Evolutionary conservation across 2,797 vertebrate genomes (phyloP), one percentile per base, ranked within the genome.

Genomic region (Pachyuromys duprasi): DNA sequence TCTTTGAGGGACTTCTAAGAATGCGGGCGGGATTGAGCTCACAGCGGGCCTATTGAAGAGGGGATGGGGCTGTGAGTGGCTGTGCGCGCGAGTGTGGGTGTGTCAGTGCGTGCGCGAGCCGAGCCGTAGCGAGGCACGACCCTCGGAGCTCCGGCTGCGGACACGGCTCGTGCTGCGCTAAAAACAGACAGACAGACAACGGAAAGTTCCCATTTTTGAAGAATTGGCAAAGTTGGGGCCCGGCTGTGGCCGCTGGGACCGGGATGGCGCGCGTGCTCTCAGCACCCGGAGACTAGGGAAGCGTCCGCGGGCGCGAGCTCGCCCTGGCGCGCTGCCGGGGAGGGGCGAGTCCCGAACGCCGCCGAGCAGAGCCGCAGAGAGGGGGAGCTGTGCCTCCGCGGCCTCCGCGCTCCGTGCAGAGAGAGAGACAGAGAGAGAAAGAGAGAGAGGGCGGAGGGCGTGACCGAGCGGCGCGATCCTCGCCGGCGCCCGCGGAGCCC

Each of bases 381-480:
- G 97, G 97, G 92, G 97, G 97, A 96, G 96, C 97, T 81, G 92
- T 89, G 42, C 67, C 26, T 36, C 28, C 60, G 33, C 22, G 75
- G 70, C 93, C 63, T 94, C 76, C 4, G 72, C 84, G 3, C 26
- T 39, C 14, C 42, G 94, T 17, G n/a, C n/a, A n/a, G n/a, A n/a
- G 45, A 49, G 49, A 49, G 49, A 49, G 49, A 5, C 1, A 49
- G 49, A 11, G 49, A 49, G 49, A 49, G 49, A 11, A 11, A 49
- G 49, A 49, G 49, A 49, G 9, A 2, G 31, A 3, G 80, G 72
- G 65, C 3, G 53, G 90, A 84, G 62, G 72, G 97, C 81, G 97
- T 96, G 94, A 26, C 65, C 31, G 93, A 83, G 91, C 86, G 31
- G 70, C 92, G 28, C 69, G 93, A 42, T 88, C 88, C 75, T 57